These are phyloP conservation scores for Alectoris magna DNA, from an alignment of 2,797 vertebrate species.

Conservation along the genomic window DNA sequence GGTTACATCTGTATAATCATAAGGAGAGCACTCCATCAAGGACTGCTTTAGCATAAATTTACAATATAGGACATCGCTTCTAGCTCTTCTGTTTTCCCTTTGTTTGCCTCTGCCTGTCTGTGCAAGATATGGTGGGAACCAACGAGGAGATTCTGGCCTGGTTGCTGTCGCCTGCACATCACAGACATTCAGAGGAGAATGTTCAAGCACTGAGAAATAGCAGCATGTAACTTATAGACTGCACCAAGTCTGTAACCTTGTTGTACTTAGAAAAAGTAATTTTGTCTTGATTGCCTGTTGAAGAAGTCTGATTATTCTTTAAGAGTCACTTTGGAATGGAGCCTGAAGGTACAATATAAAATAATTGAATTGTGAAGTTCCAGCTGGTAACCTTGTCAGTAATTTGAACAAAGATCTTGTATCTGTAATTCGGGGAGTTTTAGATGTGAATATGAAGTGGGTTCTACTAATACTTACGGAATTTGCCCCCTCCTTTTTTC, in stretches of 20 bases:
- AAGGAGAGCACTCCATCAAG: neutral
- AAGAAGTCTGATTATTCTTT: slow-evolving; percentile 81
- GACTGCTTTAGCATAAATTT: neutral
- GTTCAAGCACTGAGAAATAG: slow-evolving; percentile 39
- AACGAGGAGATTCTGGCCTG: neutral
- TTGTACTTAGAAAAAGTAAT: slow-evolving; percentile 78
- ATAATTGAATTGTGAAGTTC: slow-evolving; percentile 80
- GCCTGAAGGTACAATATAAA: slow-evolving; percentile 83
- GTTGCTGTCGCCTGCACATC: neutral
- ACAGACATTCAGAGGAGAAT: neutral
- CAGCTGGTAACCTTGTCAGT: slow-evolving; percentile 80
- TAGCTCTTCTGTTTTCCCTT: neutral
- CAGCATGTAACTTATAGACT: slow-evolving; percentile 49
- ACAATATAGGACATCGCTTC: neutral
- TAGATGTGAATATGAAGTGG: slow-evolving; percentile 48
- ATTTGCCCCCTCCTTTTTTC: neutral
- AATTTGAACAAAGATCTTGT: slow-evolving; percentile 71
- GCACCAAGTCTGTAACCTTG: slow-evolving; percentile 75
- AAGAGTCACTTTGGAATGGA: slow-evolving; percentile 80
- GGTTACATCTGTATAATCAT: neutral
- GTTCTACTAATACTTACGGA: slow-evolving; percentile 38
- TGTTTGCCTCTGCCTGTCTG: neutral
- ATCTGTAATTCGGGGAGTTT: slow-evolving; percentile 68
- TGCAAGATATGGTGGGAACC: neutral
- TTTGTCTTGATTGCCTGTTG: slow-evolving; percentile 82